phyloP scores from a whole-genome alignment of 2,888 invertebrate species.

The Amaurobius ferox region DNA sequence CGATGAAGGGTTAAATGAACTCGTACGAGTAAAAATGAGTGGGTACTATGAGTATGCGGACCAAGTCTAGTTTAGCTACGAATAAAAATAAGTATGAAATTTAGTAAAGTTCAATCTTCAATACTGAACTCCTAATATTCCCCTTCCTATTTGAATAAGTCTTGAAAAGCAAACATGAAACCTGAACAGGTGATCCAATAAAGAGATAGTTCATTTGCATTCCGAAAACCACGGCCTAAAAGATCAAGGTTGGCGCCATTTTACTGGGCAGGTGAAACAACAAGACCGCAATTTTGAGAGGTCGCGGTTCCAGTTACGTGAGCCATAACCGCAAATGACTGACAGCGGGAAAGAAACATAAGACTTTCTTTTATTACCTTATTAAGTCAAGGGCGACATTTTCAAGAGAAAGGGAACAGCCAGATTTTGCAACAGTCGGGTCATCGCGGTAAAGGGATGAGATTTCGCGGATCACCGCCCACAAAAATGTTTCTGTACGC shows the following conservation, averaged over 20 bases:
- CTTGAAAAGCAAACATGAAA: no score
- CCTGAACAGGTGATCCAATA: slow-evolving; percentile 36
- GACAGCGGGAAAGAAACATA: neutral
- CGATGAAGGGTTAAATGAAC: no score
- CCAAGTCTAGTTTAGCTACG: no score
- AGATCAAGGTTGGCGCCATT: slow-evolving; percentile 28
- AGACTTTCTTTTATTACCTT: neutral
- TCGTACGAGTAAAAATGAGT: no score
- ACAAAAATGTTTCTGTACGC: no score
- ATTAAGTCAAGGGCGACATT: neutral
- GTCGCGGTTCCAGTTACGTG: slow-evolving; percentile 5
- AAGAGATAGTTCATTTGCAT: neutral
- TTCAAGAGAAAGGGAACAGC: neutral
- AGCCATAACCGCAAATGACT: slow-evolving; percentile 24
- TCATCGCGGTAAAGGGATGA: neutral
- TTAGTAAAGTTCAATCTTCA: no score
- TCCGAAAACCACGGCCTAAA: no score
- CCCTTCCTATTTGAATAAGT: no score
- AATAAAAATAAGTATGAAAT: no score
- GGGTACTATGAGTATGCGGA: no score
- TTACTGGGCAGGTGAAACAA: slow-evolving; percentile 34
- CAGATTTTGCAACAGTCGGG: neutral
- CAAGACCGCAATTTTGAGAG: neutral
- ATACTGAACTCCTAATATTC: no score
- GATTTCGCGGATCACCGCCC: no score